Evolutionary conservation across 2,113 vertebrate species (phyloP).

Genomic region (Scophthalmus maximus): DNA sequence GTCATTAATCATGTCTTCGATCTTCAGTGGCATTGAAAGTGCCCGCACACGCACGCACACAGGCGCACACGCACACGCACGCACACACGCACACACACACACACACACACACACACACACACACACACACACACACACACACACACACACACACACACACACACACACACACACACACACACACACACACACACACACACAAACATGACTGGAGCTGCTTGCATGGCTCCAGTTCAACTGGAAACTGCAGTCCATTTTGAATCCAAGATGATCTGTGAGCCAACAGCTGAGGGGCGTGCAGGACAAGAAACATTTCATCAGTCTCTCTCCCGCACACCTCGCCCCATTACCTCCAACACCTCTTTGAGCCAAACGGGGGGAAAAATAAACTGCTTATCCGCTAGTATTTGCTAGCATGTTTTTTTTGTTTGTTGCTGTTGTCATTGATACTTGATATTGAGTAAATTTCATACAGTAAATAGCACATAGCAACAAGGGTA

Average conservation of each 20-base stretch:
- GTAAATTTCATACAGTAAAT: too few relatives aligned
- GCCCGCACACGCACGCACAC: not conserved
- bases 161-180: constrained; percentile 2
- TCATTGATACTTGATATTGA: constrained; percentile 20
- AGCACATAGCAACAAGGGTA: not conserved
- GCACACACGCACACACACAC: not conserved
- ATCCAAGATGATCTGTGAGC: constrained; percentile 70
- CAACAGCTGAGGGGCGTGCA: constrained; percentile 61
- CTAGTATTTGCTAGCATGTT: constrained; percentile 15
- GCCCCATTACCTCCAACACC: constrained; percentile 64
- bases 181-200: constrained; percentile 3
- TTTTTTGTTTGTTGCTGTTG: constrained; percentile 7
- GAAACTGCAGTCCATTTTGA: constrained; percentile 65
- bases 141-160: constrained; percentile 3
- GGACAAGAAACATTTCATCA: constrained; percentile 68
- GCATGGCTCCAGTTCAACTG: constrained; percentile 77
- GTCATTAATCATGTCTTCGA: constrained; percentile 81
- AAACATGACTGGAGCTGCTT: constrained; percentile 36
- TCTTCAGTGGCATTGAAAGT: constrained; percentile 59
- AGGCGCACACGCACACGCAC: not conserved
- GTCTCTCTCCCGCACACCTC: constrained; percentile 45
- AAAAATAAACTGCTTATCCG: constrained; percentile 49
- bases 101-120: constrained; percentile 2
- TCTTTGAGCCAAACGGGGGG: constrained; percentile 52
- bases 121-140: not conserved